A percentile compares a stretch with the other conserved stretches of the same genome.
Conservation (phyloP, 2,888 invertebrate species). For the Deroplatys truncata region DNA sequence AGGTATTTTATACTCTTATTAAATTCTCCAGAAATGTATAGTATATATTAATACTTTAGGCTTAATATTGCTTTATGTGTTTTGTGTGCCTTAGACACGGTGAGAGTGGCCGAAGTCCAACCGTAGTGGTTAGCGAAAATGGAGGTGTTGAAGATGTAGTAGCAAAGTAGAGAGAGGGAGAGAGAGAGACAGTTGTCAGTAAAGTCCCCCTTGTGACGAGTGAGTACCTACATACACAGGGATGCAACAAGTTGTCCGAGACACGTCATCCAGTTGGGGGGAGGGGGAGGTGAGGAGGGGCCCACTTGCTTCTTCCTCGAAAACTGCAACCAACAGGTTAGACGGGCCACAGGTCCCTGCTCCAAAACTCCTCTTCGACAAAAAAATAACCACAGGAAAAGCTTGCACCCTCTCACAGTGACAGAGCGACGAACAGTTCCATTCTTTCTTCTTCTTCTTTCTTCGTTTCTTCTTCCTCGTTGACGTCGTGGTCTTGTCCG, state of each 20-base stretch:
- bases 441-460: neutral
- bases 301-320: neutral
- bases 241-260: neutral
- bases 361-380: neutral
- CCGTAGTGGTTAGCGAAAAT: too few species aligned
- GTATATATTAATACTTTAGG: neutral
- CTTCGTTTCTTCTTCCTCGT: neutral
- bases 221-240: neutral
- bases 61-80: neutral
- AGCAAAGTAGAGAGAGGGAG: neutral
- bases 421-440: neutral
- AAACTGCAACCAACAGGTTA: slow-evolving; percentile 26
- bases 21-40: neutral
- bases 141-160: too few species aligned
- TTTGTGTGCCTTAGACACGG: neutral
- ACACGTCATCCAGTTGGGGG: neutral
- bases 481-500: neutral
- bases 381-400: neutral
- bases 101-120: neutral
- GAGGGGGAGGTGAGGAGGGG: neutral
- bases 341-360: neutral
- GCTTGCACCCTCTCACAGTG: neutral
- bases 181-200: neutral
- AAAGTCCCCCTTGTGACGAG: neutral
- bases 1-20: neutral